Evolutionary conservation across 2,113 vertebrate species (phyloP).

Genomic region (Scopus umbretta): DNA sequence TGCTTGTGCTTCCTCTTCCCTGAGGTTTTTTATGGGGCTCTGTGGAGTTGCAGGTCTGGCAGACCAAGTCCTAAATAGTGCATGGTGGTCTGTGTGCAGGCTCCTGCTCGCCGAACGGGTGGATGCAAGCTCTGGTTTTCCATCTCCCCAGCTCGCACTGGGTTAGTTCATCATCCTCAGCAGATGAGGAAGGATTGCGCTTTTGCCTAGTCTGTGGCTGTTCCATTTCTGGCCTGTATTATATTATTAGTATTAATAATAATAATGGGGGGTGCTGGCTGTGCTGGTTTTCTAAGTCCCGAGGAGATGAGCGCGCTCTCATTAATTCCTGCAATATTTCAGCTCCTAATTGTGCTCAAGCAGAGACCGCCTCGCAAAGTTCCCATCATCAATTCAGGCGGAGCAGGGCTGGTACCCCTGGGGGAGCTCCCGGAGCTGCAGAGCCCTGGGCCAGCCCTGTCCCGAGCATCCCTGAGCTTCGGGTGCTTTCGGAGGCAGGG

Average conservation of each 20-base stretch:
- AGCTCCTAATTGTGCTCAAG: slow-evolving; percentile 40
- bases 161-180: neutral
- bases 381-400: neutral
- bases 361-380: neutral
- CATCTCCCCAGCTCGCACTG: neutral
- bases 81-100: rapidly evolving
- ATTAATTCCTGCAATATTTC: slow-evolving; percentile 55
- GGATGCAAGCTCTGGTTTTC: neutral
- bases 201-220: neutral
- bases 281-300: neutral
- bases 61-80: neutral
- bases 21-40: neutral
- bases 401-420: neutral
- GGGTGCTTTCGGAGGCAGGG: neutral
- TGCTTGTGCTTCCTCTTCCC: neutral
- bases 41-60: neutral
- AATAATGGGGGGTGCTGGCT: slow-evolving; percentile 40
- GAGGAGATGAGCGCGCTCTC: slow-evolving; percentile 36
- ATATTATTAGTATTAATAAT: slow-evolving; percentile 50
- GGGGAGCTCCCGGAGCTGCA: neutral
- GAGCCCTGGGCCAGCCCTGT: neutral
- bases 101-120: neutral
- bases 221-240: slow-evolving; percentile 33
- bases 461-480: neutral
- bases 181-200: neutral